These are phyloP conservation scores for Anguilla rostrata DNA, from an alignment of 2,113 vertebrate genomes.

Conservation along the genomic window DNA sequence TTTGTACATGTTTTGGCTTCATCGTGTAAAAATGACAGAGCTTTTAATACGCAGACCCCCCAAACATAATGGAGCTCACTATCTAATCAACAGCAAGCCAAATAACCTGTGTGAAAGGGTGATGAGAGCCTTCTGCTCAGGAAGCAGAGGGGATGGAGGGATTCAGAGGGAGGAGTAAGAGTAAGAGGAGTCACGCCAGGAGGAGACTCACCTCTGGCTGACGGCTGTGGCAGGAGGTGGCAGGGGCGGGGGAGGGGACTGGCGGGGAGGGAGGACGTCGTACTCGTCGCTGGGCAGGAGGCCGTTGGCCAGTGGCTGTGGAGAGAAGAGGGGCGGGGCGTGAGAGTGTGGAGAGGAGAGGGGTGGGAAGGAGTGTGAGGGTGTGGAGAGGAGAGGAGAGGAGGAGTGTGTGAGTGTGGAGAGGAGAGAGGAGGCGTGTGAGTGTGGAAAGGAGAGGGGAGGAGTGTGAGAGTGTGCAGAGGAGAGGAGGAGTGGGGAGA, in stretches of 20 bases:
- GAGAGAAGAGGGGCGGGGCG: constrained; percentile 8
- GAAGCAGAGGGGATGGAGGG: background rate
- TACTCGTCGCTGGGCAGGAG: constrained; percentile 82
- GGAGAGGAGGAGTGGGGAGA: no score
- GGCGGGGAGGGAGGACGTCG: constrained; percentile 79
- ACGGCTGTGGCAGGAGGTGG: constrained; percentile 70
- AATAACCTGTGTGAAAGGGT: background rate
- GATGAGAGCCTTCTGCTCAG: background rate
- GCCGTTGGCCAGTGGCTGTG: constrained; percentile 76
- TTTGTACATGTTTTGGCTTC: no score
- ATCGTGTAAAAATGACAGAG: no score
- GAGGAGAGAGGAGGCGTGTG: no score
- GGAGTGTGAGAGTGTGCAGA: no score
- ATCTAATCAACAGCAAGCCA: no score
- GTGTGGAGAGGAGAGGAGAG: no score
- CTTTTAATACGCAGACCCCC: no score
- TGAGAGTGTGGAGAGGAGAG: background rate
- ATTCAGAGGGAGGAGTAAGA: background rate
- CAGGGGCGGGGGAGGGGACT: constrained; percentile 81
- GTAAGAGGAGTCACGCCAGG: background rate
- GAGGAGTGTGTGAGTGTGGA: no score
- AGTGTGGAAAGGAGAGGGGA: no score
- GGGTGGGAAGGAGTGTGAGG: no score
- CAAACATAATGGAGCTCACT: no score
- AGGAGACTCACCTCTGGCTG: constrained; percentile 78